phyloP scores from a whole-genome alignment of 2,888 invertebrate genomes.

The Unio pictorum region DNA sequence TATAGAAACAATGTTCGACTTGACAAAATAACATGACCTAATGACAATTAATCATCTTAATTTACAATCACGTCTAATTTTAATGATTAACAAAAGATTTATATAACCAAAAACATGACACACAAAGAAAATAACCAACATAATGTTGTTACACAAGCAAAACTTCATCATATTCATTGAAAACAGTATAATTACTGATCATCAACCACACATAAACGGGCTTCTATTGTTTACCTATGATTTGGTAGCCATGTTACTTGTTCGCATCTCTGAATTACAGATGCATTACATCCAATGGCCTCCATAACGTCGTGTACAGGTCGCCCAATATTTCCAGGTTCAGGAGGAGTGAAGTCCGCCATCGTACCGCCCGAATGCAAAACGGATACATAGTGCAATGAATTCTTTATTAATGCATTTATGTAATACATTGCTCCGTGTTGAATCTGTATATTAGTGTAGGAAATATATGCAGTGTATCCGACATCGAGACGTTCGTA shows the following conservation, averaged over 20 bases:
- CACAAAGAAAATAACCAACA: too few relatives aligned
- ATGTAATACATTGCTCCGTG: constrained; percentile 48
- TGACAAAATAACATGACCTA: too few relatives aligned
- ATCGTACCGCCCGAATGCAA: constrained; percentile 43
- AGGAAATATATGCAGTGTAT: constrained; percentile 35
- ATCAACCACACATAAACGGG: not conserved
- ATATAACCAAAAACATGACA: too few relatives aligned
- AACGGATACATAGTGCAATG: constrained; percentile 40
- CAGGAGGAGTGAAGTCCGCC: constrained; percentile 51
- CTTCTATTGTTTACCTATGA: constrained; percentile 37
- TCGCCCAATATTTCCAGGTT: constrained; percentile 40
- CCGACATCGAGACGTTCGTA: constrained; percentile 48
- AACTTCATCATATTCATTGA: too few relatives aligned
- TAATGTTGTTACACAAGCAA: too few relatives aligned
- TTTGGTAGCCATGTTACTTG: constrained; percentile 39
- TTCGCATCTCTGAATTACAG: constrained; percentile 39
- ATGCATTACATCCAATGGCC: constrained; percentile 43
- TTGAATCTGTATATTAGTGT: constrained; percentile 23
- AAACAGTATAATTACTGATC: not conserved
- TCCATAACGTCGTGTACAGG: constrained; percentile 19
- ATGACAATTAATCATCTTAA: too few relatives aligned
- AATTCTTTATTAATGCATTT: constrained; percentile 42
- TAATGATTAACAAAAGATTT: too few relatives aligned
- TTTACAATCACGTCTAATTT: too few relatives aligned
- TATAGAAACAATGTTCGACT: too few relatives aligned